A percentile compares a stretch with the other conserved stretches of the same genome.
Conservation (phyloP, 2,113 vertebrate genomes). For the Brachyhypopomus occidentalis region DNA sequence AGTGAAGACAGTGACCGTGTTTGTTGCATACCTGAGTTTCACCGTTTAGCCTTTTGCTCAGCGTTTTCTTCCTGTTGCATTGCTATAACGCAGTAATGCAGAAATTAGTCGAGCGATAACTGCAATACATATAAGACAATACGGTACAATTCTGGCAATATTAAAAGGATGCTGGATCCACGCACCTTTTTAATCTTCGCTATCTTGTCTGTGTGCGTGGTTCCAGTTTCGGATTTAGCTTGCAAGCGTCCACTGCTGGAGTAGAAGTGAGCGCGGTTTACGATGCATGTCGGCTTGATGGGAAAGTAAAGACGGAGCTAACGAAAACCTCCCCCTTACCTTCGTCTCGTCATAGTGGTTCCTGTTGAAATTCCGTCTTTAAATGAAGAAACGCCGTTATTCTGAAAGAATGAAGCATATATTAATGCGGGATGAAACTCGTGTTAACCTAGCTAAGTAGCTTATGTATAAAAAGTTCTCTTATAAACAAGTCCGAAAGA, state of each 20-base stretch:
- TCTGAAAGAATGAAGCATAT: slow-evolving; percentile 35
- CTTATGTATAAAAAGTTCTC: no score
- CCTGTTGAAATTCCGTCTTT: not conserved
- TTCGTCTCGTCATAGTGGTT: slow-evolving; percentile 77
- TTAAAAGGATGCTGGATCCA: not conserved
- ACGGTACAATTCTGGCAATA: no score
- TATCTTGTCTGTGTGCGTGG: slow-evolving; percentile 53
- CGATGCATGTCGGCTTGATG: no score
- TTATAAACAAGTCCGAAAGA: not conserved
- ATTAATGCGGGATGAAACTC: not conserved
- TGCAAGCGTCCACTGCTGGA: slow-evolving; percentile 79
- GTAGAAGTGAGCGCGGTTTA: not conserved
- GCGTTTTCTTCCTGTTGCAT: slow-evolving; percentile 67
- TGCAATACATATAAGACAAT: no score
- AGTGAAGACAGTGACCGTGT: not conserved
- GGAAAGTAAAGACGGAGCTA: not conserved
- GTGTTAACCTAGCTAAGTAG: no score
- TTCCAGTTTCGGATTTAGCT: slow-evolving; percentile 70
- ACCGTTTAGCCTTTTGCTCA: slow-evolving; percentile 76
- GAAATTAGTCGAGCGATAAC: not conserved
- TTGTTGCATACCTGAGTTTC: slow-evolving; percentile 79
- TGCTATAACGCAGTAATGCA: slow-evolving; percentile 69
- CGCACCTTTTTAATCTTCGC: slow-evolving; percentile 79
- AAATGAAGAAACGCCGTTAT: not conserved
- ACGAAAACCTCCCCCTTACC: slow-evolving; percentile 67